Base-by-base conservation (phyloP, 2,888 invertebrate genomes). In the Noctua pronuba region DNA sequence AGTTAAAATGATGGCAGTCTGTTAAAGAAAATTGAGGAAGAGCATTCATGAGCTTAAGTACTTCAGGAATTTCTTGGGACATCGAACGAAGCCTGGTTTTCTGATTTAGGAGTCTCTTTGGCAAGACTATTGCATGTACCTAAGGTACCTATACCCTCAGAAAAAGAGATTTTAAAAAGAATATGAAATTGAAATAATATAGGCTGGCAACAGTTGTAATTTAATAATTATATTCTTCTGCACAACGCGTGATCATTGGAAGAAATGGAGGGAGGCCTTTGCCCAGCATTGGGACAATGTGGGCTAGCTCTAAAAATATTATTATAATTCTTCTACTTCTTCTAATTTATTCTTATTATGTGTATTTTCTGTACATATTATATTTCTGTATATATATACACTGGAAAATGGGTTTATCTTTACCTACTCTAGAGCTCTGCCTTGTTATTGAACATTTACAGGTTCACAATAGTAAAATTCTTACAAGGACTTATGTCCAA, bases 1-100 rank as follows among this genome's bases (percentile, higher is more conserved):
- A 41, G 85, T 75, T 75, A 44, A 55, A 66, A 60, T 28, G 13
- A 58, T 52, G 35, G 64, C 4, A 49, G 21, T 62, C 10, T 31
- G 31, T 73, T 44, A 49, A 58, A 73, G n/a, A 7, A 65, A 55
- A 64, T 68, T 65, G 16, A 35, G 6, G 24, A 58, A 21, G 41
- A 75, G 41, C 35, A 13, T 58, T 28, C 16, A 35, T 65, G 18
- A 74, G 49, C 11, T 75, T 65, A 18, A 75, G 24, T 49, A n/a
- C 18, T 31, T 55, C 38, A 11, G 10, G 6, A 18, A 31, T 49
- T 81, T 81, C 13, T 41, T 35, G 46, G 24, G 5, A 35, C 11
- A 75, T 55, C 24, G 5, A 28, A 35, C 13, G 0, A 8, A 13
- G 21, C 6, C 16, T 21, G 13, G 13, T 41, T 52, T 52, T 28